These are phyloP conservation scores for Adela reaumurella DNA, from an alignment of 2,888 invertebrate species.

Conservation along the genomic window DNA sequence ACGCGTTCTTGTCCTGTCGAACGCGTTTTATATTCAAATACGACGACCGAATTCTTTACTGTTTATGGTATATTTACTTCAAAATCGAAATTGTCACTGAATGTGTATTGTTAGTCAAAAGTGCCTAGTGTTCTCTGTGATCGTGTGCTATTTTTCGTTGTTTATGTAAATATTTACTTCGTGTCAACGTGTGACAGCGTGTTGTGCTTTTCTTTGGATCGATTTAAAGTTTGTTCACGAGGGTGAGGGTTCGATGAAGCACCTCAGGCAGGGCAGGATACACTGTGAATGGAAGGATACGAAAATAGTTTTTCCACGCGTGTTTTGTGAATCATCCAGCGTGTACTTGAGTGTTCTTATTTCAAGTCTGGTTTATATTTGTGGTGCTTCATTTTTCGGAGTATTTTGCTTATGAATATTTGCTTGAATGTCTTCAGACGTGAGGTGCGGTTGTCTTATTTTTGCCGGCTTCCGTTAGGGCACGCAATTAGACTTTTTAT, in stretches of 20 bases:
- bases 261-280: not conserved
- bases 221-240: not conserved
- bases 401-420: not conserved
- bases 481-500: not conserved
- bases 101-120: not conserved
- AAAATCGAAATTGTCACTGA: not conserved
- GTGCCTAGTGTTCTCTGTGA: not conserved
- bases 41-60: not conserved
- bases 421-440: not conserved
- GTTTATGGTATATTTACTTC: not conserved
- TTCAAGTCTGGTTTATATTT: not conserved
- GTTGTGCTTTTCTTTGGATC: not conserved
- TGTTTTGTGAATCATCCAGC: not conserved
- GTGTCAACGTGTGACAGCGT: not conserved
- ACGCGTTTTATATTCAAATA: not conserved
- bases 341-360: not conserved
- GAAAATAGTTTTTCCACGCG: not conserved
- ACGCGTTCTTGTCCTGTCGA: slow-evolving; percentile 31
- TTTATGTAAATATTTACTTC: not conserved
- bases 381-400: not conserved
- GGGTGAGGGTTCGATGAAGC: not conserved
- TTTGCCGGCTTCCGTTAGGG: not conserved
- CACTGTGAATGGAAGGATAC: not conserved
- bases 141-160: not conserved
- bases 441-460: not conserved